These are phyloP conservation scores for Drosophila neotestacea DNA, from an alignment of 2,888 invertebrate species.

Conservation along the genomic window DNA sequence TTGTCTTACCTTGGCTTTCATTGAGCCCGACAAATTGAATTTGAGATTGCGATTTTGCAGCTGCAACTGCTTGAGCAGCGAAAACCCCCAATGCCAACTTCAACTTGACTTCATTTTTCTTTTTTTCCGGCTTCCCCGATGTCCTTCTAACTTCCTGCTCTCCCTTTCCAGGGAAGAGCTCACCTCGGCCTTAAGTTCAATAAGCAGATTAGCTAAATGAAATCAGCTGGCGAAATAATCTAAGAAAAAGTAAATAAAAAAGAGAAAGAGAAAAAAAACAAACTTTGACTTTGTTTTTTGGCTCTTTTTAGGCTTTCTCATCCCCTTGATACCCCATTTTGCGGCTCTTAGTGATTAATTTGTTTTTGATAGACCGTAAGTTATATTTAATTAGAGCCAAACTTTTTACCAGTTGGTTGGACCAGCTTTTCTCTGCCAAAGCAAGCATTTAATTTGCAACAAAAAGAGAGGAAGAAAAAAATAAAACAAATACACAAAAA, in stretches of 20 bases:
- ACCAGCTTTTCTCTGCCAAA: constrained; percentile 10
- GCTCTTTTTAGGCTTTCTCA: constrained; percentile 1
- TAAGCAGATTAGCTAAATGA: constrained; percentile 78
- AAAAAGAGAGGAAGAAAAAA: not conserved
- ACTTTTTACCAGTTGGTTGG: constrained; percentile 14
- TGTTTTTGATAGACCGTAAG: constrained; percentile 73
- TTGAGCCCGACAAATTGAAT: constrained; percentile 60
- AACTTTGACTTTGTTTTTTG: constrained; percentile 24
- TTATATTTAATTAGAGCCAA: constrained; percentile 65
- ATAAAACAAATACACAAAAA: constrained; percentile 2
- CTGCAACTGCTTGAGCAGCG: constrained; percentile 49
- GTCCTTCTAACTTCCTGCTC: not conserved
- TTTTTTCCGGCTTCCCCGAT: not conserved
- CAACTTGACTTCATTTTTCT: constrained; percentile 37
- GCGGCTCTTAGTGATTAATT: constrained; percentile 70
- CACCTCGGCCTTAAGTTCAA: constrained; percentile 67
- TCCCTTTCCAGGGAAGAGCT: not conserved
- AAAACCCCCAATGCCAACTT: constrained; percentile 54
- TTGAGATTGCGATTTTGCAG: constrained; percentile 52
- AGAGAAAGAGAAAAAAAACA: constrained; percentile 26
- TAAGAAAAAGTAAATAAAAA: constrained; percentile 3
- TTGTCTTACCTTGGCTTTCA: not conserved
- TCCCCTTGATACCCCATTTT: constrained; percentile 34
- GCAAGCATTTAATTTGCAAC: constrained; percentile 23
- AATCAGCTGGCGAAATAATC: constrained; percentile 59